Conservation (phyloP, 1,140 invertebrate species). For the Caenorhabditis elegans region DNA sequence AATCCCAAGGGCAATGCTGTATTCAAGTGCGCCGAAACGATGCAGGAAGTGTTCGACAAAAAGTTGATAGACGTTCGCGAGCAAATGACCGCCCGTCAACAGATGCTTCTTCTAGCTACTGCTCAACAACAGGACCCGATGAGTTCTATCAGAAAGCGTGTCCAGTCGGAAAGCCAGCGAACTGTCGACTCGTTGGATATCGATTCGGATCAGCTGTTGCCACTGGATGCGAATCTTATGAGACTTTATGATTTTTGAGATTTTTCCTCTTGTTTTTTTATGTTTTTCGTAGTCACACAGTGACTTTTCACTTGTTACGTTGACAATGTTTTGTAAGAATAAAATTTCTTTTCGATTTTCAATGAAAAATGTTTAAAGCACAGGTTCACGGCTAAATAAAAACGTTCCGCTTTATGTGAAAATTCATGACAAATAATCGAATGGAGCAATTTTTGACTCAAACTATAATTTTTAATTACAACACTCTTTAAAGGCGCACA, state of each 20-base stretch:
- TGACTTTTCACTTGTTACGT: too few relatives aligned
- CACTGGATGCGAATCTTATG: not conserved
- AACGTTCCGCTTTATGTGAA: too few relatives aligned
- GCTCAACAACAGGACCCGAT: not conserved
- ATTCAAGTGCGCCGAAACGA: slow-evolving; percentile 87
- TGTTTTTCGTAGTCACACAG: too few relatives aligned
- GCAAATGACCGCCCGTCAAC: not conserved
- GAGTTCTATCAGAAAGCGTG: not conserved
- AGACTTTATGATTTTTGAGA: not conserved
- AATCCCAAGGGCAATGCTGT: slow-evolving; percentile 92
- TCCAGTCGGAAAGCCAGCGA: slow-evolving; percentile 22
- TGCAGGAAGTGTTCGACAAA: slow-evolving; percentile 73
- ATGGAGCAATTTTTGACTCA: too few relatives aligned
- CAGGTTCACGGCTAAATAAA: too few relatives aligned
- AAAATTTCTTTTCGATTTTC: too few relatives aligned
- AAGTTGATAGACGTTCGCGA: slow-evolving; percentile 29
- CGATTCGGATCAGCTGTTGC: slow-evolving; percentile 40
- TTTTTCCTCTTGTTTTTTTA: not conserved
- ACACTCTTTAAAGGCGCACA: too few relatives aligned
- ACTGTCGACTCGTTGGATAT: slow-evolving; percentile 38
- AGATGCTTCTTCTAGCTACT: not conserved
- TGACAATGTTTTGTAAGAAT: too few relatives aligned
- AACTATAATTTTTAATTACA: too few relatives aligned
- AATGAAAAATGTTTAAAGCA: too few relatives aligned
- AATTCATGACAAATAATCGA: too few relatives aligned